phyloP scores from a whole-genome alignment of 2,113 vertebrate species.

The Phyllostomus hastatus region DNA sequence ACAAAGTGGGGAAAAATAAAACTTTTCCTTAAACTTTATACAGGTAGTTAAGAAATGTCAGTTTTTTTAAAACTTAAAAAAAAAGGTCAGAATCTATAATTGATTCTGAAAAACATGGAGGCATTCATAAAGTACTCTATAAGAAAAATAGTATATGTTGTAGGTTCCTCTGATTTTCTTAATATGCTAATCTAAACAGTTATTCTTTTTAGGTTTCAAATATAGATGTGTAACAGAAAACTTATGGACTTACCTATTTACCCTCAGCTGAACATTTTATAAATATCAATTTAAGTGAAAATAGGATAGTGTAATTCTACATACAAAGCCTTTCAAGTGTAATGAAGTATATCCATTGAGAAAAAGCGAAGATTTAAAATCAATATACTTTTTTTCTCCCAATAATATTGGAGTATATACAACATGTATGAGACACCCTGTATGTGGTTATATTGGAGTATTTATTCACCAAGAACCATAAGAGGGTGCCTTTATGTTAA shows the following conservation, averaged over 20 bases:
- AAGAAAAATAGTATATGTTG: neutral
- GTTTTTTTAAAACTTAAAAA: neutral
- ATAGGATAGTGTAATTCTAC: neutral
- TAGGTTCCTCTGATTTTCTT: neutral
- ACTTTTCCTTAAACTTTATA: neutral
- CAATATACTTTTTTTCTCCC: neutral
- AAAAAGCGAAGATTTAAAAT: slow-evolving; percentile 27
- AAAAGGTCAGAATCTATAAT: neutral
- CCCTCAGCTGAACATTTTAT: neutral
- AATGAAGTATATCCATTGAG: neutral
- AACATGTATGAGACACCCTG: neutral
- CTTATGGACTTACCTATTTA: neutral
- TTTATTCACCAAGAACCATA: neutral
- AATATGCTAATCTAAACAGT: neutral
- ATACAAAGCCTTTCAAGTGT: neutral
- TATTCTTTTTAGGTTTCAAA: neutral
- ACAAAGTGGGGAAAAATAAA: neutral
- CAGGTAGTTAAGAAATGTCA: slow-evolving; percentile 6
- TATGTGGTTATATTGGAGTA: neutral
- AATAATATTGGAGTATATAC: neutral
- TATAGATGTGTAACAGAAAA: neutral
- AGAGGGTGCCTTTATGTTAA: neutral
- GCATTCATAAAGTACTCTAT: neutral
- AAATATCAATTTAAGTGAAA: neutral
- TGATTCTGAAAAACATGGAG: neutral